Conservation (phyloP, 2,888 invertebrate genomes). For the Philereme vetulata region DNA sequence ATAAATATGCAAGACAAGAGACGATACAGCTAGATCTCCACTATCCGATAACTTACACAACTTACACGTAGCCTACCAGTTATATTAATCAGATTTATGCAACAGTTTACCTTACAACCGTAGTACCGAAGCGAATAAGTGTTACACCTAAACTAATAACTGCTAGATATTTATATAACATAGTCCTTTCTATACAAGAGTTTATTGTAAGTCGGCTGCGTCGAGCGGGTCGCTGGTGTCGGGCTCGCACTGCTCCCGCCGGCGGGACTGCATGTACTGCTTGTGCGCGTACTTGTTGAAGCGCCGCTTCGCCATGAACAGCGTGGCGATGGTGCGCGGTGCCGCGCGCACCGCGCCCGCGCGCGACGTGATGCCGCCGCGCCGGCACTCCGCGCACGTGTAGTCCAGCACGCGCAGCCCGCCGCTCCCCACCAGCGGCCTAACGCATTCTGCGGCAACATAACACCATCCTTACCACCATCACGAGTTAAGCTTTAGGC, state of each 20-base stretch:
- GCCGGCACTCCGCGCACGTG: slow-evolving; percentile 79
- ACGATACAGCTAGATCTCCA: slow-evolving; percentile 60
- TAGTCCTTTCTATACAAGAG: slow-evolving; percentile 41
- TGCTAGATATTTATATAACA: slow-evolving; percentile 59
- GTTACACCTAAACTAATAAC: slow-evolving; percentile 65
- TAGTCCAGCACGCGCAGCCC: slow-evolving; percentile 75
- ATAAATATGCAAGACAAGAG: slow-evolving; percentile 51
- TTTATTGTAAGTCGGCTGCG: slow-evolving; percentile 29
- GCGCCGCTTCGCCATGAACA: slow-evolving; percentile 81
- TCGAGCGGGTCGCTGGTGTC: slow-evolving; percentile 33
- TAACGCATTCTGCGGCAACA: slow-evolving; percentile 75
- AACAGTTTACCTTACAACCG: slow-evolving; percentile 77
- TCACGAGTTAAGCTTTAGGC: neutral
- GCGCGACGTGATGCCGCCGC: slow-evolving; percentile 79
- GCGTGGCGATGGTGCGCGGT: slow-evolving; percentile 79
- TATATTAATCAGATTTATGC: slow-evolving; percentile 81
- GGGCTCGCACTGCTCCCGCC: slow-evolving; percentile 34
- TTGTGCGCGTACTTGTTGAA: slow-evolving; percentile 82
- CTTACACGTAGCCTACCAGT: slow-evolving; percentile 67
- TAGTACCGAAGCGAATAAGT: slow-evolving; percentile 74
- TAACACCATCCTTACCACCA: neutral
- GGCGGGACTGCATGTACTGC: slow-evolving; percentile 70
- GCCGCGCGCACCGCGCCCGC: slow-evolving; percentile 77
- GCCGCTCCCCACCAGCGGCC: slow-evolving; percentile 58
- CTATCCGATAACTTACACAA: slow-evolving; percentile 68